Base-by-base conservation (phyloP, 2,797 vertebrate genomes). In the Microctenopoma lineatum region DNA sequence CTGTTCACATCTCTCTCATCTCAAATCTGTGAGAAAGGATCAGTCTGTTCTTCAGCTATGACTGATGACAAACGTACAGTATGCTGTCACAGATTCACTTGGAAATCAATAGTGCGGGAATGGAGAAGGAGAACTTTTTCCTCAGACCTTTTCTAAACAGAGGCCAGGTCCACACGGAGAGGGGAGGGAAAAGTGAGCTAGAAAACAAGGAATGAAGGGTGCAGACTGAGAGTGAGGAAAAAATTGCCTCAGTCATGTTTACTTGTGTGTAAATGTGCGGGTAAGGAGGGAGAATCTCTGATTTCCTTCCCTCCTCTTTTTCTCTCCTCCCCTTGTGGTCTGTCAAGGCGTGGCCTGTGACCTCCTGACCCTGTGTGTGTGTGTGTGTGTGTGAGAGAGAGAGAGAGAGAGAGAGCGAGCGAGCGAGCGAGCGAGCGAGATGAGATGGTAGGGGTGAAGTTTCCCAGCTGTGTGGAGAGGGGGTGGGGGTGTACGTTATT, bases 401-500 rank as follows among this genome's bases (percentile, higher is more conserved):
- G 68, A 59, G 77, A 44, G 55, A 44, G 56, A n/a, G n/a, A n/a
- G n/a, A n/a, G n/a, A 54, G 60, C 36, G 60, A 27, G 64, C 52
- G 59, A 54, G 54, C 8, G 62, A 54, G 60, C 36, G 60, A 27
- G 64, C 52, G 59, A 54, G 54, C 8, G 62, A 21, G 56, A 77
- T 63, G 61, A 80, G 59, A 80, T 70, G 83, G 83, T 66, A 69
- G 66, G 86, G 86, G 79, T 84, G 86, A 91, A 89, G 85, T 87
- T 91, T 90, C 89, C 90, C 93, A 93, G 91, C 91, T 91, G 89
- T 86, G 85, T 59, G 0, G 77, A 80, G 76, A 70, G 77, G 38
- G 75, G 80, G 86, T 74, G 81, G 90, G 86, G 86, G 89, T 75
- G 80, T 59, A 66, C 32, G 60, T 80, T 81, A 90, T 85, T 85